Evolutionary conservation across 1,140 invertebrate genomes (phyloP), one percentile per base, ranked within the genome.

Genomic region (Nilaparvata lugens): DNA sequence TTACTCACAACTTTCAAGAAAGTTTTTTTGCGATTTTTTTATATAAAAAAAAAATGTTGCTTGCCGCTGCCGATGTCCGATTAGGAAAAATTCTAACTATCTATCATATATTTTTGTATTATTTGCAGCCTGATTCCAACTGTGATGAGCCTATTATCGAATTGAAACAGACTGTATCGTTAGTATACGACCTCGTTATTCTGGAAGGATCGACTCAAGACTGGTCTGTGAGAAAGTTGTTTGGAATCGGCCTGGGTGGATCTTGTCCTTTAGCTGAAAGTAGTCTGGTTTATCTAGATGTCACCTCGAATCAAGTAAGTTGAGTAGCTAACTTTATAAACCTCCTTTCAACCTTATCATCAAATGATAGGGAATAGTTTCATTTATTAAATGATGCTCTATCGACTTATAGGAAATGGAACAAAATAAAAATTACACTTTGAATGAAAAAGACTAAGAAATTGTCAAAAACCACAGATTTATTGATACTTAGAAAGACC

Each of bases 161-260:
- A 74, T 76, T 96, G 7, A 84, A 81, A 54, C 89, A 94, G 72
- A 87, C 88, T 24, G 83, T 95, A 35, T 86, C 89, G 51, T 77
- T 95, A 56, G 88, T 96, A 6, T 92, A 93, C 76, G 91, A 95
- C 74, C 81, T 83, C 19, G 79, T 82, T 52, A 78, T 86, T 54
- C 72, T 87, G 55, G 79, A 70, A 77, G 25, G 65, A 54, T 55
- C 78, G 16, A 78, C 72, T 25, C 74, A 79, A 66, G 83, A 94
- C 74, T 97, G 93, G 88, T 93, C 91, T 1, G 77, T 96, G 57
- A 81, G 85, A 59, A 88, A 85, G 67, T 75, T 96, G 16, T 97
- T 96, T 78, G 91, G 90, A 1, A 84, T 87, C 69, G 87, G 88
- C 24, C 71, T 97, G 4, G 81, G 81, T 60, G 83, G 84, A 45